phyloP scores from a whole-genome alignment of 2,888 invertebrate species.

The Labia minor region DNA sequence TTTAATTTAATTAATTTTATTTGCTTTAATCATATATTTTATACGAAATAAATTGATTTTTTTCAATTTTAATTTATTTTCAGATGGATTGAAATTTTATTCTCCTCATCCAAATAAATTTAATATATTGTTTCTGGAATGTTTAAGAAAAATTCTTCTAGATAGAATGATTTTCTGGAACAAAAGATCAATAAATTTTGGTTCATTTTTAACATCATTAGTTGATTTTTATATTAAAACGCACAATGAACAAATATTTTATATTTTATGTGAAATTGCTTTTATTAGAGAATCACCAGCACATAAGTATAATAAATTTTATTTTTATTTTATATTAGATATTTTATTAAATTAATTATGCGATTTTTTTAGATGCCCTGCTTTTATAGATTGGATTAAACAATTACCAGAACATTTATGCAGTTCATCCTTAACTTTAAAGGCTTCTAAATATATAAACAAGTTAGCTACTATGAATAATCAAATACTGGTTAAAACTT shows the following conservation, averaged over 20 bases:
- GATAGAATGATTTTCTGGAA: background rate
- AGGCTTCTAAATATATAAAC: background rate
- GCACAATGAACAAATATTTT: background rate
- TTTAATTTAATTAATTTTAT: too few species aligned
- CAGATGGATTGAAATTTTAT: too few species aligned
- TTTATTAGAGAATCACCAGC: too few species aligned
- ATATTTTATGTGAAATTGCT: background rate
- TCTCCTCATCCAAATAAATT: too few species aligned
- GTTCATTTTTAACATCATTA: background rate
- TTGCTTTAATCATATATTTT: too few species aligned
- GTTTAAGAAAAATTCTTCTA: background rate
- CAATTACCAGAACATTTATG: background rate
- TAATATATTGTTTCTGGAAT: background rate
- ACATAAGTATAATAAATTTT: too few species aligned
- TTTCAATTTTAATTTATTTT: too few species aligned
- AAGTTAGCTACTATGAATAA: background rate
- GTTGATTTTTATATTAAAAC: background rate
- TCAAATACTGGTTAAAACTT: background rate
- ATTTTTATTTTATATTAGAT: too few species aligned
- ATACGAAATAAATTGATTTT: too few species aligned
- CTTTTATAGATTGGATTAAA: background rate
- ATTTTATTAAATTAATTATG: background rate
- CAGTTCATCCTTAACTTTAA: background rate
- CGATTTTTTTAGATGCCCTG: background rate
- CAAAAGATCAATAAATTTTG: background rate